Conservation (phyloP, 2,888 invertebrate genomes). For the Salticus scenicus region DNA sequence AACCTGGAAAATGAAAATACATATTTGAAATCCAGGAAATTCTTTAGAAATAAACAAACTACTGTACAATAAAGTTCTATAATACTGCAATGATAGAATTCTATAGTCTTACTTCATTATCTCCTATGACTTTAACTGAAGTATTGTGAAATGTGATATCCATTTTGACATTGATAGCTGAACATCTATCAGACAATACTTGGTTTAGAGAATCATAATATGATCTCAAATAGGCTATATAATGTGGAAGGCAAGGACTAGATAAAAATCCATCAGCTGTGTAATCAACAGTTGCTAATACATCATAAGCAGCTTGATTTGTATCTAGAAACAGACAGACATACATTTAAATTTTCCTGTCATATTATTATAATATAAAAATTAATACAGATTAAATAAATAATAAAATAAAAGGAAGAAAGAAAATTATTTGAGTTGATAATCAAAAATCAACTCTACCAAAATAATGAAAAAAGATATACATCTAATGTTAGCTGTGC, state of each 20-base stretch:
- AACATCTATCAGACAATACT: conserved; percentile 91
- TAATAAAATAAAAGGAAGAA: too few relatives aligned
- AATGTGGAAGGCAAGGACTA: conserved; percentile 87
- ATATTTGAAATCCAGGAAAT: neutral
- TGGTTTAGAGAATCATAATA: conserved; percentile 87
- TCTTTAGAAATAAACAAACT: neutral
- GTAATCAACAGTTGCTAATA: conserved; percentile 89
- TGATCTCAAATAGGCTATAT: conserved; percentile 78
- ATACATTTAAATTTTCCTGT: too few relatives aligned
- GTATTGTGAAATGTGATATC: conserved; percentile 92
- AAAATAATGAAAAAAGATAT: too few relatives aligned
- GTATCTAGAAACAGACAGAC: too few relatives aligned
- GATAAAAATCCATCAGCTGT: conserved; percentile 93
- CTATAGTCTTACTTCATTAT: conserved; percentile 74
- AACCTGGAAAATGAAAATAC: conserved; percentile 73
- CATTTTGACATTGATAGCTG: conserved; percentile 94
- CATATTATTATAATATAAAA: too few relatives aligned
- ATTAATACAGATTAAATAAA: too few relatives aligned
- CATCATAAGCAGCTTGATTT: conserved; percentile 95
- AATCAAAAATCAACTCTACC: too few relatives aligned
- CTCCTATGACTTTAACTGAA: conserved; percentile 76
- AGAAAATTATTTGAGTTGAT: too few relatives aligned
- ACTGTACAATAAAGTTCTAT: neutral
- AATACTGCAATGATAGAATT: conserved; percentile 18
- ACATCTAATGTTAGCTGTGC: too few relatives aligned